Base-by-base conservation (phyloP, 1,140 invertebrate genomes). In the Palaemon carinicauda region DNA sequence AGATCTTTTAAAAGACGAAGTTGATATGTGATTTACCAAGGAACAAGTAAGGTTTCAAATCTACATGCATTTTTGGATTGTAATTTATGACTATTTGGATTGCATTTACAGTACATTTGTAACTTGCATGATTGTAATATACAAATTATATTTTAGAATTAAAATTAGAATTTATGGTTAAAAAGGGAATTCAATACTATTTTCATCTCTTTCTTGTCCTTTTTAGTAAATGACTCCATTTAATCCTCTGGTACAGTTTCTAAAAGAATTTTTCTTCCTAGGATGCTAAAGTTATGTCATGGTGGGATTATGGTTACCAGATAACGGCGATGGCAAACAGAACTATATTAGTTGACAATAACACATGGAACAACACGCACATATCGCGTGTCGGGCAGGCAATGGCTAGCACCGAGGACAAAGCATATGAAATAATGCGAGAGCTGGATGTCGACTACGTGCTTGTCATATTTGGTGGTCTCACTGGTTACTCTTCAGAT, bases 281-380 rank as follows among this genome's bases (percentile, higher is more conserved):
- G 88, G 88, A 90, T 84, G 95, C 98, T 4, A 96, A 97, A 92
- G 95, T 99, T 54, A 99, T 99, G 98, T 98, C 97, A 1, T 99
- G 98, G 98, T 99, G 98, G 98, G 98, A 99, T 95, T 99, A 99
- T 92, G 98, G 98, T 9, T 99, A 99, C 92, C 98, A 99, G 92
- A 99, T 99, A 92, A 99, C 98, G 27, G 97, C 97, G 17, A 99
- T 99, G 98, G 98, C 98, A 5, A 99, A 99, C 94, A 94, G 98
- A 65, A 99, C 98, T 5, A 98, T 99, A 89, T 93, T 99, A 89
- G 98, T 99, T n/a, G 98, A 99, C 91, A 99, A 99, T 92, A 99
- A 99, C 91, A 99, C 98, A 12, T 99, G 98, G 98, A 99, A 99
- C 92, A 99, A 99, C 92, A 99, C 98, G 10, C 98, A 99, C 91